Conservation (phyloP, 2,797 vertebrate genomes). For the Trematomus bernacchii region DNA sequence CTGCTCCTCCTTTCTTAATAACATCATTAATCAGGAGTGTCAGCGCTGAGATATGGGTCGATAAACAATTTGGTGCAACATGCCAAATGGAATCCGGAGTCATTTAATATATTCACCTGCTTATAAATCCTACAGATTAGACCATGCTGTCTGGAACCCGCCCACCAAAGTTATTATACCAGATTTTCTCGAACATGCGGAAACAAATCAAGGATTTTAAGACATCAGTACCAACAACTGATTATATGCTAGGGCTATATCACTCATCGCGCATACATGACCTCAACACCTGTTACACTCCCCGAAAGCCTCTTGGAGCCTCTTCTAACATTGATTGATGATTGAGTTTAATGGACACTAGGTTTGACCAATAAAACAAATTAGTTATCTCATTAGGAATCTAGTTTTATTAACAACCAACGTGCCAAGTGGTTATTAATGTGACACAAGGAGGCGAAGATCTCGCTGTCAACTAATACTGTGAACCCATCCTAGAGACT, state of each 20-base stretch:
- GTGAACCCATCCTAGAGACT: too few species aligned
- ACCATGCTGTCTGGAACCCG: conserved; percentile 37
- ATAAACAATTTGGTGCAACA: conserved; percentile 85
- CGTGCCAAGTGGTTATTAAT: not conserved
- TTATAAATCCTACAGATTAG: conserved; percentile 71
- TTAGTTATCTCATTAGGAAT: not conserved
- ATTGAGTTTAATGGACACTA: not conserved
- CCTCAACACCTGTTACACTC: conserved; percentile 6
- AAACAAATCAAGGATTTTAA: conserved; percentile 13
- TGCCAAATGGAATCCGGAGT: conserved; percentile 78
- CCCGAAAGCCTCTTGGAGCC: not conserved
- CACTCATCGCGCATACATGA: not conserved
- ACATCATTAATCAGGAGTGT: conserved; percentile 81
- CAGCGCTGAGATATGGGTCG: conserved; percentile 78
- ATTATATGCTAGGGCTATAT: not conserved
- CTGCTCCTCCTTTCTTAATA: conserved; percentile 77
- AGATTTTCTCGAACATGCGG: conserved; percentile 11
- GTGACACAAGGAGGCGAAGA: not conserved
- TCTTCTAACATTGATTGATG: conserved; percentile 5
- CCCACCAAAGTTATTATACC: conserved; percentile 41
- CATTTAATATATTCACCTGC: conserved; percentile 80
- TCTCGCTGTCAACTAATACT: not conserved
- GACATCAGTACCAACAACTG: not conserved
- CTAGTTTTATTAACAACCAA: not conserved
- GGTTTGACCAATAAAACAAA: conserved; percentile 1